A percentile compares a stretch with the other conserved stretches of the same genome.
Conservation (phyloP, 2,888 invertebrate genomes). For the Odontocolon sp. region DNA sequence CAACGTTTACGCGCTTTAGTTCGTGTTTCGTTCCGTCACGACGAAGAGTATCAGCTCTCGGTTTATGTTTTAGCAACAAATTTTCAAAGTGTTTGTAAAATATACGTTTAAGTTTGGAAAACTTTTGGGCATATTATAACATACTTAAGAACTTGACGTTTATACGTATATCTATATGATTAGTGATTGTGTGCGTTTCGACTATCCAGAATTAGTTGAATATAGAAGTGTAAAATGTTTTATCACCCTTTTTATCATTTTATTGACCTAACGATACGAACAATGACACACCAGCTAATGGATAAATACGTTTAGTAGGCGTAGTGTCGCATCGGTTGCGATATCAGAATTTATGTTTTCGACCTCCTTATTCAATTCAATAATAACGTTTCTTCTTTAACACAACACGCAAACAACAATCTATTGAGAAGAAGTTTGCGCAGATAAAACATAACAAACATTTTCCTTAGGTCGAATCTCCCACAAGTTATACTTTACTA, state of each 20-base stretch:
- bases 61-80: not conserved
- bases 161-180: no score
- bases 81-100: not conserved
- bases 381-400: not conserved
- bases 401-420: not conserved
- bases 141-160: no score
- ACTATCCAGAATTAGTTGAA: not conserved
- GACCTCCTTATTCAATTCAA: constrained; percentile 16
- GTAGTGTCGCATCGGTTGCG: not conserved
- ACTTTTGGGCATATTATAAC: no score
- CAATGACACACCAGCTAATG: not conserved
- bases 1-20: not conserved
- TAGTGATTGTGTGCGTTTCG: no score
- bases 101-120: no score
- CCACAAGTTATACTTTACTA: no score
- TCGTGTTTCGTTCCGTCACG: no score
- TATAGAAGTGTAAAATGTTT: not conserved
- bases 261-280: not conserved
- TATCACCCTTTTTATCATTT: not conserved
- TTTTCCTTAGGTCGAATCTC: no score
- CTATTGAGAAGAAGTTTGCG: not conserved
- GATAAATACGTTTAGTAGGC: not conserved
- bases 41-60: not conserved
- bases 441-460: not conserved
- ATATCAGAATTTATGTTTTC: constrained; percentile 16